Evolutionary conservation across 2,888 invertebrate species (phyloP).

Genomic region (Ischnus inquisitorius): DNA sequence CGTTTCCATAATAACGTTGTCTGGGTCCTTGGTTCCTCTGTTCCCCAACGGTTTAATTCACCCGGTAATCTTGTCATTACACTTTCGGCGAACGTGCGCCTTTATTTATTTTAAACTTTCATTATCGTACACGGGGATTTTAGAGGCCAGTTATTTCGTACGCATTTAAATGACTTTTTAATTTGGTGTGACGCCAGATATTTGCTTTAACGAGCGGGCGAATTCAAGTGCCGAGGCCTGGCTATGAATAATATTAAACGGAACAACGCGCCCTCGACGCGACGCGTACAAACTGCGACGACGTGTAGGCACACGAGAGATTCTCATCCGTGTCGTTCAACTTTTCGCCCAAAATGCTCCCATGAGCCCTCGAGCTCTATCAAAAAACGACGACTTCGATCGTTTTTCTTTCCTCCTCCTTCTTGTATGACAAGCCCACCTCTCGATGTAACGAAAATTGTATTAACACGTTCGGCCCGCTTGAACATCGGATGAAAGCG

Average conservation of each 20-base stretch:
- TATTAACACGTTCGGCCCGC: slow-evolving; percentile 20
- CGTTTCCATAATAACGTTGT: slow-evolving; percentile 74
- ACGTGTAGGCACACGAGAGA: slow-evolving; percentile 50
- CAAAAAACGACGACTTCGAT: slow-evolving; percentile 29
- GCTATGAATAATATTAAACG: slow-evolving; percentile 72
- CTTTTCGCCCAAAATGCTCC: slow-evolving; percentile 50
- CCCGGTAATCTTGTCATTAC: slow-evolving; percentile 79
- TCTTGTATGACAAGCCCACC: slow-evolving; percentile 2
- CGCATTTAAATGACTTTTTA: slow-evolving; percentile 80
- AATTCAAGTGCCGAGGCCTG: slow-evolving; percentile 54
- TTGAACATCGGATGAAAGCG: slow-evolving; percentile 2
- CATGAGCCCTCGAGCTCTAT: slow-evolving; percentile 15
- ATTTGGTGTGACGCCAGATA: slow-evolving; percentile 79
- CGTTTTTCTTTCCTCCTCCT: slow-evolving; percentile 13
- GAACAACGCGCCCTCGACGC: slow-evolving; percentile 48
- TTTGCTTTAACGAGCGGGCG: slow-evolving; percentile 79
- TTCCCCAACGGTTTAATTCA: slow-evolving; percentile 73
- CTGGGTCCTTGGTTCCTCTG: slow-evolving; percentile 44
- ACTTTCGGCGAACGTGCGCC: slow-evolving; percentile 72
- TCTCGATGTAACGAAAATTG: slow-evolving; percentile 17
- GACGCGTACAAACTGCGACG: slow-evolving; percentile 26
- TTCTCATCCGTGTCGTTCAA: slow-evolving; percentile 55
- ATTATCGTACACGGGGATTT: slow-evolving; percentile 56
- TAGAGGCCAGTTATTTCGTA: slow-evolving; percentile 75
- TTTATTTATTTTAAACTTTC: slow-evolving; percentile 79